Conservation (phyloP, 1,140 invertebrate species). For the Ectropis grisescens region DNA sequence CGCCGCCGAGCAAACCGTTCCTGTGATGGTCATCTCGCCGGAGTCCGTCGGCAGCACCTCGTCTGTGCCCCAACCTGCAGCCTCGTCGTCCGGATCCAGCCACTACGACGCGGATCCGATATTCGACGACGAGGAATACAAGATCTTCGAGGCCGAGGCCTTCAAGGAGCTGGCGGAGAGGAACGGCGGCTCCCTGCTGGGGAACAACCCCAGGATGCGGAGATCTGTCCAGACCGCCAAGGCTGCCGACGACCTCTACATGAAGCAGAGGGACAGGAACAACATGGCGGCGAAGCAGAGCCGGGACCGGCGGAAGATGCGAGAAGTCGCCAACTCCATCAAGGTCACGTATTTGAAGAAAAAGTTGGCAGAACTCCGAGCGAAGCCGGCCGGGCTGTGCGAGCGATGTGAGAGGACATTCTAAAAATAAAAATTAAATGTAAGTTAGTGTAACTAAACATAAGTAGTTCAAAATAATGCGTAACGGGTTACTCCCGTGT, state of each 20-base stretch:
- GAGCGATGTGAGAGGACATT: too few species aligned
- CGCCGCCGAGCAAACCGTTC: constrained; percentile 2
- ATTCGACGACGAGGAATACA: constrained; percentile 9
- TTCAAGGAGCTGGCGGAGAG: constrained; percentile 33
- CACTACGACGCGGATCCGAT: constrained; percentile 8
- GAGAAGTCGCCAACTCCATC: constrained; percentile 94
- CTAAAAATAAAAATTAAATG: too few species aligned
- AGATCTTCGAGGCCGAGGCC: constrained; percentile 21
- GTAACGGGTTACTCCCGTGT: too few species aligned
- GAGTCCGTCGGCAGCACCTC: constrained; percentile 7
- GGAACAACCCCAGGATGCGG: constrained; percentile 35
- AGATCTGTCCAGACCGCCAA: constrained; percentile 63
- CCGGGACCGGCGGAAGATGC: constrained; percentile 87
- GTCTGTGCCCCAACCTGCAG: constrained; percentile 1
- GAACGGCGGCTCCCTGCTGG: constrained; percentile 30
- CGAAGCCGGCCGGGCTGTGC: constrained; percentile 9
- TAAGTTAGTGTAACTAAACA: too few species aligned
- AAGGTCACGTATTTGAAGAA: constrained; percentile 77
- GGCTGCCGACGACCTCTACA: constrained; percentile 81
- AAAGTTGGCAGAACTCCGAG: constrained; percentile 17
- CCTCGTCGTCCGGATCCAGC: too few species aligned
- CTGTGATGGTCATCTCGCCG: constrained; percentile 14
- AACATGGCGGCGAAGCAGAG: constrained; percentile 96
- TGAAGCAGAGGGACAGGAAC: constrained; percentile 90
- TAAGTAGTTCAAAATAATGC: too few species aligned